Evolutionary conservation across 2,888 invertebrate species (phyloP).

Genomic region (Melanargia galathea): DNA sequence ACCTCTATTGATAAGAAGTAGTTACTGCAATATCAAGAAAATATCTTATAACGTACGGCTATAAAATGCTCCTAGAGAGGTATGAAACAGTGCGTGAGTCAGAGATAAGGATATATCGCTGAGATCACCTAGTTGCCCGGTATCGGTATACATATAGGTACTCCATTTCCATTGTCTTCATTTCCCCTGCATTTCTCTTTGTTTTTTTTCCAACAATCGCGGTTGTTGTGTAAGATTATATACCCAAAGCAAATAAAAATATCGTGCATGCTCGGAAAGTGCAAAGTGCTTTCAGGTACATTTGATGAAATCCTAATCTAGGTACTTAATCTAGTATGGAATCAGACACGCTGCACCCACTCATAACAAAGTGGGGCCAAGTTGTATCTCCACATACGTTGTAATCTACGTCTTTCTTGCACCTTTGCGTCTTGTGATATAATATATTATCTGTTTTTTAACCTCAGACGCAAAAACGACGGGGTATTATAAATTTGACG

Average conservation of each 20-base stretch:
- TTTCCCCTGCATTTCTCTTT: slow-evolving; percentile 3
- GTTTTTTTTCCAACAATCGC: not conserved
- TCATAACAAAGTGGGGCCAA: too few relatives aligned
- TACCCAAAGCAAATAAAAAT: not conserved
- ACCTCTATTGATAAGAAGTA: not conserved
- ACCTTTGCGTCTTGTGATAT: too few relatives aligned
- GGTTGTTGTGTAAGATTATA: not conserved
- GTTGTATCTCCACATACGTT: too few relatives aligned
- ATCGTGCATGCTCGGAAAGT: not conserved
- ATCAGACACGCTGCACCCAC: too few relatives aligned
- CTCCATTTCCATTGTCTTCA: not conserved
- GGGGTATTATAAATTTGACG: too few relatives aligned
- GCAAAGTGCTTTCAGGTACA: too few relatives aligned
- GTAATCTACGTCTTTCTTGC: too few relatives aligned
- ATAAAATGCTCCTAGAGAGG: slow-evolving; percentile 4
- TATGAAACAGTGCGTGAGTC: slow-evolving; percentile 52
- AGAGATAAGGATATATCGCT: slow-evolving; percentile 68
- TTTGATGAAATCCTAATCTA: too few relatives aligned
- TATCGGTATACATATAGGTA: slow-evolving; percentile 1
- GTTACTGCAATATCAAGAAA: slow-evolving; percentile 5
- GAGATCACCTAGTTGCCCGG: slow-evolving; percentile 54
- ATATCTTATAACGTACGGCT: slow-evolving; percentile 1
- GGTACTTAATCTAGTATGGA: too few relatives aligned
- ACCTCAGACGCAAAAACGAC: too few relatives aligned
- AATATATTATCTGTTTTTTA: too few relatives aligned